These are phyloP conservation scores for Poeciliopsis occidentalis DNA, from an alignment of 2,113 vertebrate genomes.

Conservation along the genomic window DNA sequence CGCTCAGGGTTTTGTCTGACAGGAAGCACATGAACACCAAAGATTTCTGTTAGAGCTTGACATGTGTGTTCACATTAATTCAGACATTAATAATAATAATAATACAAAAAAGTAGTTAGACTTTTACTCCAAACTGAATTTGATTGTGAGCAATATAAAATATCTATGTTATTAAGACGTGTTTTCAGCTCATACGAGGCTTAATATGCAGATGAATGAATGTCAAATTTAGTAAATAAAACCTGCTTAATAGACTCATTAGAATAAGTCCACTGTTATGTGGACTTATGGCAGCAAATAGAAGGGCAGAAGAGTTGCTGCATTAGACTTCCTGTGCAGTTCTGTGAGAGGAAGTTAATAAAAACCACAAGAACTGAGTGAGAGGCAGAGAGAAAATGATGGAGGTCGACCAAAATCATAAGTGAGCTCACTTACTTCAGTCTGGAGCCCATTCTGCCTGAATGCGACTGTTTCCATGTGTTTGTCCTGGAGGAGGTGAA, in stretches of 20 bases:
- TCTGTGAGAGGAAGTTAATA: conserved; percentile 71
- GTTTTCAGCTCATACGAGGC: background rate
- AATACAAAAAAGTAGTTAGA: background rate
- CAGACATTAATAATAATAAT: background rate
- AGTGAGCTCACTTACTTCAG: conserved; percentile 72
- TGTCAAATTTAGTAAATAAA: background rate
- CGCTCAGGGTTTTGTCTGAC: conserved; percentile 82
- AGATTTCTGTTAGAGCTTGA: background rate
- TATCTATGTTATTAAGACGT: background rate
- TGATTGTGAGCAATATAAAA: too few species aligned
- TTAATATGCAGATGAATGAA: background rate
- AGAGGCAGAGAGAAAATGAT: conserved; percentile 37
- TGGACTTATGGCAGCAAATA: background rate
- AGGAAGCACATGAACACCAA: conserved; percentile 29
- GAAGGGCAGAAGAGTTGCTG: conserved; percentile 18
- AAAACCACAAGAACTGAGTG: conserved; percentile 59
- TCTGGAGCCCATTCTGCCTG: conserved; percentile 80
- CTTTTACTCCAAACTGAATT: background rate
- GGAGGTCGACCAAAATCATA: conserved; percentile 13
- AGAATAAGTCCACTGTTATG: conserved; percentile 9
- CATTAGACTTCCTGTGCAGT: conserved; percentile 69
- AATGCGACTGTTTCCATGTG: conserved; percentile 66
- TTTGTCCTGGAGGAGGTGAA: conserved; percentile 32
- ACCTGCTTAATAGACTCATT: background rate
- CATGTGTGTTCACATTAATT: background rate